Conservation (phyloP, 2,888 invertebrate genomes). For the Phlogophora meticulosa region DNA sequence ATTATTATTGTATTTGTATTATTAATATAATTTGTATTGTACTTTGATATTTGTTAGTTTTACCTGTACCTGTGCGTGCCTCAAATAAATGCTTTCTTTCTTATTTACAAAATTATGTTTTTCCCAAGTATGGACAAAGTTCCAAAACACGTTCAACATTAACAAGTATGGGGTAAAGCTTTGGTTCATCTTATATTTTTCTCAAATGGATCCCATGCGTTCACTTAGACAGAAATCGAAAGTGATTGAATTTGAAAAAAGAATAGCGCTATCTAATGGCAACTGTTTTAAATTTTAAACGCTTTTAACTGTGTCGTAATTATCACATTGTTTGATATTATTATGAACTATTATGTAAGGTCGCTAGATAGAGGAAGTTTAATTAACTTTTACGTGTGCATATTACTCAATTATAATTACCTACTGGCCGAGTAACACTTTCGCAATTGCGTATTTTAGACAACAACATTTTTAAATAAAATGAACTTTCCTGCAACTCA, state of each 20-base stretch:
- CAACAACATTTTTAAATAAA: background rate
- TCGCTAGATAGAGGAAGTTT: constrained; percentile 48
- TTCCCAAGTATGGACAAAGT: background rate
- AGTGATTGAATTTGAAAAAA: constrained; percentile 7
- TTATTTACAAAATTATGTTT: too few relatives aligned
- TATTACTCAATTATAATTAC: constrained; percentile 37
- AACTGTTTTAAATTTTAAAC: constrained; percentile 36
- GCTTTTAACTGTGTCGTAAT: constrained; percentile 29
- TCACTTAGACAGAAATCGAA: background rate
- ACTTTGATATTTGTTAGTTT: too few relatives aligned
- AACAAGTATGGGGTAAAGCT: too few relatives aligned
- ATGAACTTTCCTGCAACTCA: background rate
- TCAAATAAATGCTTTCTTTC: too few relatives aligned
- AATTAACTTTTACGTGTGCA: constrained; percentile 41
- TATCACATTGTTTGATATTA: constrained; percentile 36
- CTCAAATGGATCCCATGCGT: background rate
- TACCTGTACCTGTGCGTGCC: too few relatives aligned
- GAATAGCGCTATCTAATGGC: constrained; percentile 6
- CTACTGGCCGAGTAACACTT: constrained; percentile 34
- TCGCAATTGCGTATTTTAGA: constrained; percentile 11
- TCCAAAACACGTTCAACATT: background rate
- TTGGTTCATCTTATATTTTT: constrained; percentile 2
- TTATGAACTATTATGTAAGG: constrained; percentile 37
- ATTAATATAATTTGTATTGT: too few relatives aligned
- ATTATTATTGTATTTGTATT: too few relatives aligned